Conservation (phyloP, 2,113 vertebrate species). For the Dicrurus megarhynchus region DNA sequence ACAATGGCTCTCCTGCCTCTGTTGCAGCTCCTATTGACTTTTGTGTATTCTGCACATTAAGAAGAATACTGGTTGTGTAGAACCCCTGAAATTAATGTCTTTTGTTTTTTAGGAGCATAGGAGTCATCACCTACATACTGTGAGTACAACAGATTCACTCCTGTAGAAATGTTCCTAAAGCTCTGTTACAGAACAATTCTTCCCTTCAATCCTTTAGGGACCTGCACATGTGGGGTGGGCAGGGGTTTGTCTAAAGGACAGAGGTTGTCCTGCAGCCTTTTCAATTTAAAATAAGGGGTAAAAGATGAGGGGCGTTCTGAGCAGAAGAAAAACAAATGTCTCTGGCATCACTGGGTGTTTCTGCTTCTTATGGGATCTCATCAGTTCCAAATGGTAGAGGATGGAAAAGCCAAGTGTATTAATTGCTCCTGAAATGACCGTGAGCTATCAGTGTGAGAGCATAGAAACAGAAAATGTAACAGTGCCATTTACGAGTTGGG, state of each 20-base stretch:
- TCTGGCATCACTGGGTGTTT: neutral
- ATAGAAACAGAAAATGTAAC: neutral
- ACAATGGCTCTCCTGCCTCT: neutral
- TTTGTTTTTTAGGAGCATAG: conserved; percentile 89
- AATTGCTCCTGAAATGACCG: neutral
- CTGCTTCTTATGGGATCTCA: neutral
- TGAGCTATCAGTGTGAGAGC: neutral
- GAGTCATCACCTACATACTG: conserved; percentile 98
- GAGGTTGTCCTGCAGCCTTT: neutral
- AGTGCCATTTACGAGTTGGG: neutral
- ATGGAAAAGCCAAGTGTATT: neutral
- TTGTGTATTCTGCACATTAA: neutral
- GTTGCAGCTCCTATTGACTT: neutral
- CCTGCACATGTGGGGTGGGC: neutral
- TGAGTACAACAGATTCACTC: conserved; percentile 75
- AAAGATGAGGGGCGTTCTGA: neutral
- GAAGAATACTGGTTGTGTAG: neutral
- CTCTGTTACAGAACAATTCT: neutral
- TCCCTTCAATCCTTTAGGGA: neutral
- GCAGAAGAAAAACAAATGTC: neutral
- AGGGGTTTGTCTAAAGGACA: neutral
- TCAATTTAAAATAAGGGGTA: neutral
- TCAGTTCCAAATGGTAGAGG: neutral
- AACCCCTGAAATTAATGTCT: neutral
- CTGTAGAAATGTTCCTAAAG: neutral